phyloP scores from a whole-genome alignment of 2,797 vertebrate genomes.

The Gorsachius magnificus region DNA sequence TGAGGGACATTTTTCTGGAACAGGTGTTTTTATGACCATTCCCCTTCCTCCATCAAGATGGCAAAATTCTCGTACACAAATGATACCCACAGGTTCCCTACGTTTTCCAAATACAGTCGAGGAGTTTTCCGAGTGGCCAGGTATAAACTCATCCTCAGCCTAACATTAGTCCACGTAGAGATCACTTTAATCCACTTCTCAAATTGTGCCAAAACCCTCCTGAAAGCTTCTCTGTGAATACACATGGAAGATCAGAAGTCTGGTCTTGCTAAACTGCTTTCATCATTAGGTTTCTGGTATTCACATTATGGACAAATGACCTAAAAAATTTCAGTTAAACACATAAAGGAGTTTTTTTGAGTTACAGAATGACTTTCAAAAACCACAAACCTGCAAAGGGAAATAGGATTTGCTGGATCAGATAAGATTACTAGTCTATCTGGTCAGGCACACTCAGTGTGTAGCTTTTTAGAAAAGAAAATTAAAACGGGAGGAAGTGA shows the following conservation, averaged over 20 bases:
- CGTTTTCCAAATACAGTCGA: not conserved
- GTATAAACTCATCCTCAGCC: not conserved
- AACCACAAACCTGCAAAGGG: slow-evolving; percentile 44
- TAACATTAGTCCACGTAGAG: not conserved
- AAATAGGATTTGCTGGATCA: slow-evolving; percentile 64
- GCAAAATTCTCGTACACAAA: not conserved
- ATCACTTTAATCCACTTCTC: not conserved
- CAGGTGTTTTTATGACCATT: not conserved
- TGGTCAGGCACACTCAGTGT: not conserved
- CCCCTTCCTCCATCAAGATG: not conserved
- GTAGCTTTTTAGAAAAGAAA: not conserved
- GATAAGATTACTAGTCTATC: slow-evolving; percentile 28
- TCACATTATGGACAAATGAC: slow-evolving; percentile 58
- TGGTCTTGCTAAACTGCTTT: slow-evolving; percentile 42
- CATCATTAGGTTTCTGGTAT: slow-evolving; percentile 34
- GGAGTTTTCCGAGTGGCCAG: not conserved
- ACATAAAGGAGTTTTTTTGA: slow-evolving; percentile 9
- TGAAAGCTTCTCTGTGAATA: not conserved
- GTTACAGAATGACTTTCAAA: slow-evolving; percentile 32
- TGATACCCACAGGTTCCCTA: not conserved
- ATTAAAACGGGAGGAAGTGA: not conserved
- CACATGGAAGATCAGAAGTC: slow-evolving; percentile 18
- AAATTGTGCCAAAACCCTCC: not conserved
- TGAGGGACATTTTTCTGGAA: not conserved
- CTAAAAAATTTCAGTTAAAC: slow-evolving; percentile 51